Conservation (phyloP, 2,888 invertebrate species). For the Polietes domitor region DNA sequence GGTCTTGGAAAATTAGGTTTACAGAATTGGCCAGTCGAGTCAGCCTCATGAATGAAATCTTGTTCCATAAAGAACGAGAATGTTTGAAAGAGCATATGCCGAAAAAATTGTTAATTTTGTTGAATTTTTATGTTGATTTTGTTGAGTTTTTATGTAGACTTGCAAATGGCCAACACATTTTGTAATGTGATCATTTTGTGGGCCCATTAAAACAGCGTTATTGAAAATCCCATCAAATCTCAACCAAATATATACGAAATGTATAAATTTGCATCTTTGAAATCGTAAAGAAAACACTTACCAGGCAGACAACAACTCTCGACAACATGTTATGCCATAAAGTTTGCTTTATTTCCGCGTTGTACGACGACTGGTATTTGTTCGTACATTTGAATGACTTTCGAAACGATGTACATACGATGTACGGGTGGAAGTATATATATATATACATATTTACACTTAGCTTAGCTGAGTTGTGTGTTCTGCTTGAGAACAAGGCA, state of each 20-base stretch:
- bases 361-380: neutral
- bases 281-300: neutral
- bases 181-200: neutral
- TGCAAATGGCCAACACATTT: neutral
- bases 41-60: too few relatives aligned
- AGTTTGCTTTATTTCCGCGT: neutral
- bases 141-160: too few relatives aligned
- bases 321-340: slow-evolving; percentile 2
- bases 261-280: neutral
- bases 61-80: too few relatives aligned
- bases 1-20: too few relatives aligned
- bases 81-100: too few relatives aligned
- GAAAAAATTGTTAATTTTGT: too few relatives aligned
- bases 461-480: neutral
- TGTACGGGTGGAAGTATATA: neutral
- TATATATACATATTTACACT: neutral
- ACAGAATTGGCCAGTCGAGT: too few relatives aligned
- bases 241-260: neutral
- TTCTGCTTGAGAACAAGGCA: neutral
- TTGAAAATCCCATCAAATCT: neutral
- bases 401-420: neutral
- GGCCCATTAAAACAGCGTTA: too few relatives aligned
- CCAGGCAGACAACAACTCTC: neutral
- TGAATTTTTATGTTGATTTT: too few relatives aligned
- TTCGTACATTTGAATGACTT: neutral